These are phyloP conservation scores for Theonella swinhoei DNA, from an alignment of 37 sponge, comb jelly and placozoan species.

Conservation along the genomic window DNA sequence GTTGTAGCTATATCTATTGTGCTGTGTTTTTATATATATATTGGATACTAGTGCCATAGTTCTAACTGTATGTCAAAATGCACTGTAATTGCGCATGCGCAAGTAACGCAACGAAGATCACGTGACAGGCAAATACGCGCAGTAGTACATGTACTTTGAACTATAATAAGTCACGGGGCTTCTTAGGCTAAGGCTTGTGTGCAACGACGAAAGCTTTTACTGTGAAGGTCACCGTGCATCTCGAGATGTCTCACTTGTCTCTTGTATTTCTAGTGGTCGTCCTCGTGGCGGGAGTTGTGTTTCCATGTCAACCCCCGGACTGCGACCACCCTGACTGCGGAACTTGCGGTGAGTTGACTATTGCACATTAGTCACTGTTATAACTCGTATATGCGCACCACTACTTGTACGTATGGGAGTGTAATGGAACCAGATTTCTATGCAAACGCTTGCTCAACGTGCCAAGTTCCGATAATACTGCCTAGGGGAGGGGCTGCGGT, in stretches of 20 bases:
- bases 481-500: not conserved
- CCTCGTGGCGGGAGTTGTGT: slow-evolving; percentile 1
- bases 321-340: slow-evolving; percentile 86
- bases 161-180: too few species aligned
- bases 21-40: too few species aligned
- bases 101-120: too few species aligned
- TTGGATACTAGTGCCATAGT: too few species aligned
- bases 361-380: not conserved
- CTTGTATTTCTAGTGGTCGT: not conserved
- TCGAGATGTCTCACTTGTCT: not conserved
- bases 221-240: not conserved
- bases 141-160: too few species aligned
- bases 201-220: too few species aligned
- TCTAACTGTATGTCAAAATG: too few species aligned
- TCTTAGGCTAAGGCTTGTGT: too few species aligned
- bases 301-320: slow-evolving; percentile 79
- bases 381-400: not conserved
- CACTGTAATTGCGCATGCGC: too few species aligned
- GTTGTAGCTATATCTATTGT: too few species aligned
- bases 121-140: too few species aligned
- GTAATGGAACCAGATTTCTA: not conserved
- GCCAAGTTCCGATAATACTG: not conserved
- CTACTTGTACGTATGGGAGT: not conserved
- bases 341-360: slow-evolving; percentile 70
- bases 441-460: not conserved